A percentile compares a stretch with the other conserved stretches of the same genome.
These are phyloP conservation scores for Flexamia atlantica DNA, from an alignment of 2,888 invertebrate species.

Conservation along the genomic window DNA sequence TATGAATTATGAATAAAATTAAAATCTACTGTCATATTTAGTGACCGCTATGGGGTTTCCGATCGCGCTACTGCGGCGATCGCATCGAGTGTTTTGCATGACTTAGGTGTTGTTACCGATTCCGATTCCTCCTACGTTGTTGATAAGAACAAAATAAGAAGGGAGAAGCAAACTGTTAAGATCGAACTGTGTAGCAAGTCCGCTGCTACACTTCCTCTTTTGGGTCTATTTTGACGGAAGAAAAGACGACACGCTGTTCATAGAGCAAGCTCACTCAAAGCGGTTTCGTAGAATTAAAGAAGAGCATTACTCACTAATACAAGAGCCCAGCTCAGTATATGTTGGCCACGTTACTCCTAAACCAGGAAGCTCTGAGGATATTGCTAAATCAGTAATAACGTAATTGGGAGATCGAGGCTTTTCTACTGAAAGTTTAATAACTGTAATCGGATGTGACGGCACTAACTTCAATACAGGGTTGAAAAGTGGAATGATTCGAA, in stretches of 20 bases:
- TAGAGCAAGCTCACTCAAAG: conserved; percentile 38
- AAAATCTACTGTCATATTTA: neutral
- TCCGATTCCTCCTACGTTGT: conserved; percentile 67
- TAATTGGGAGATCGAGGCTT: conserved; percentile 7
- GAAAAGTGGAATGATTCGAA: conserved; percentile 49
- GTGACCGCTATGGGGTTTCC: conserved; percentile 50
- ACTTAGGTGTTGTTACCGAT: conserved; percentile 64
- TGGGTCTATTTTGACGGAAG: conserved; percentile 54
- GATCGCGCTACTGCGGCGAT: conserved; percentile 46
- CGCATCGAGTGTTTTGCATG: conserved; percentile 58
- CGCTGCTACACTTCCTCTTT: conserved; percentile 33
- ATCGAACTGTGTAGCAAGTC: neutral
- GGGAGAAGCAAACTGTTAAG: conserved; percentile 63
- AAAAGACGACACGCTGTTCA: conserved; percentile 58
- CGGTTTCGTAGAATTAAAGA: conserved; percentile 53
- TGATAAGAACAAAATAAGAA: conserved; percentile 67
- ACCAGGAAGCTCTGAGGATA: conserved; percentile 25
- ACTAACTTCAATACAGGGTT: conserved; percentile 53
- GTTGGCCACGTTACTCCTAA: conserved; percentile 44
- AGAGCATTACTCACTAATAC: conserved; percentile 51
- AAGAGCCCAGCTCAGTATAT: conserved; percentile 56
- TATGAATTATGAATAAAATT: too few species aligned
- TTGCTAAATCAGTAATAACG: conserved; percentile 18
- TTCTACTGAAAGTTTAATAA: conserved; percentile 20
- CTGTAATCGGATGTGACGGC: conserved; percentile 56